Evolutionary conservation across 2,888 invertebrate species (phyloP), one percentile per base, ranked within the genome.

Genomic region (Dioctria linearis): DNA sequence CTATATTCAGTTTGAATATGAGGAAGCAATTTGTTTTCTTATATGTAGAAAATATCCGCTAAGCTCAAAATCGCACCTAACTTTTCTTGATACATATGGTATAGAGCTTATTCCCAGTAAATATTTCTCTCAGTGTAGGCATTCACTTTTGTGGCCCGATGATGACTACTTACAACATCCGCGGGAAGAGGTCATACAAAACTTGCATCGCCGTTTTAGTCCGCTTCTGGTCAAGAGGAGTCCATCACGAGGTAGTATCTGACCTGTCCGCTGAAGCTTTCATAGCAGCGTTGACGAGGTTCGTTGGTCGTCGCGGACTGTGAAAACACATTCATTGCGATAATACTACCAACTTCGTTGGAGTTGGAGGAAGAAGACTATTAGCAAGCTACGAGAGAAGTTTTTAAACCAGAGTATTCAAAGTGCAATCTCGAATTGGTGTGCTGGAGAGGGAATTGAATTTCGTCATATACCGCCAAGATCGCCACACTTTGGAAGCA

Each of bases 291-390:
- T 65, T 80, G n/a, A 59, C 0, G 25, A 25, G 25, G 25, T 25
- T 25, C 25, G 25, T 25, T 25, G 25, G 25, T 25, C 25, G 25
- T 2, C 63, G 80, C 6, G 66, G 75, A 2, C 4, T 59, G 1
- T 79, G 75, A 9, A 54, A 46, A 9, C 57, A 54, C 11, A 5
- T 78, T 2, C 46, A 43, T 37, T 78, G 76, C 42, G 76, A 78
- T 13, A 78, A 78, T 11, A 63, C 76, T 3, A 84, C 84, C 5
- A 78, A 78, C 25, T 78, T 78, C 37, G 63, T 63, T 9, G 71
- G 71, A 4, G 63, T 63, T 9, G 71, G 71, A 4, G 71, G 49
- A 71, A 46, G 46, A 25, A 3, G 51, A 11, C 49, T 37, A 0
- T 37, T 71, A 51, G 11, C 5, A 37, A 51, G 37, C 9, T 25